These are phyloP conservation scores for Enteromius thamalakanensis DNA, from an alignment of 2,797 vertebrate species.

Conservation along the genomic window DNA sequence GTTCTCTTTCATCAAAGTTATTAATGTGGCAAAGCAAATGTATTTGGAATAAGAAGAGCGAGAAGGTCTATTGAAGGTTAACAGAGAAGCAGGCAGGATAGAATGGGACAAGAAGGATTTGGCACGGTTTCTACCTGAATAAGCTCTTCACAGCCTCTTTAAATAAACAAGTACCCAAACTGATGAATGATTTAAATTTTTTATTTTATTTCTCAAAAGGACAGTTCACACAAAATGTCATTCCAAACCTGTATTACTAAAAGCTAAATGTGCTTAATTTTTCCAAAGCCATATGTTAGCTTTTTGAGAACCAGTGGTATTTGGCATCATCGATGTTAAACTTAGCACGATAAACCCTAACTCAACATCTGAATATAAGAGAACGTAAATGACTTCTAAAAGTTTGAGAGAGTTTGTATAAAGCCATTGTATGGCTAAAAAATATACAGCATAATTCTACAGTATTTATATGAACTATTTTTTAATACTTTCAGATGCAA, in stretches of 20 bases:
- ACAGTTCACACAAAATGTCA: not conserved
- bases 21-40: slow-evolving; percentile 58
- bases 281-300: not conserved
- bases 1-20: slow-evolving; percentile 56
- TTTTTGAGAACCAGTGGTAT: not conserved
- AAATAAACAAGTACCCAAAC: not conserved
- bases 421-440: not conserved
- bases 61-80: slow-evolving; percentile 62
- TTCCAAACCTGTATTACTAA: not conserved
- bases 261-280: not conserved
- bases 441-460: not conserved
- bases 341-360: not conserved
- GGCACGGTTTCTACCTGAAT: slow-evolving; percentile 55
- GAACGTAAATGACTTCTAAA: not conserved
- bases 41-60: slow-evolving; percentile 61
- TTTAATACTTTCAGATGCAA: too few species aligned
- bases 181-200: not conserved
- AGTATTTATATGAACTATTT: not conserved
- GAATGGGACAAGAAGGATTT: slow-evolving; percentile 47
- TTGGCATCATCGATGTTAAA: not conserved
- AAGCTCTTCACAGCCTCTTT: slow-evolving; percentile 17
- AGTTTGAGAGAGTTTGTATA: not conserved
- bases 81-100: slow-evolving; percentile 65
- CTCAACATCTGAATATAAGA: not conserved
- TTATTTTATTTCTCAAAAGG: not conserved